These are phyloP conservation scores for Plagiodera versicolora DNA, from an alignment of 2,888 invertebrate species.

Conservation along the genomic window DNA sequence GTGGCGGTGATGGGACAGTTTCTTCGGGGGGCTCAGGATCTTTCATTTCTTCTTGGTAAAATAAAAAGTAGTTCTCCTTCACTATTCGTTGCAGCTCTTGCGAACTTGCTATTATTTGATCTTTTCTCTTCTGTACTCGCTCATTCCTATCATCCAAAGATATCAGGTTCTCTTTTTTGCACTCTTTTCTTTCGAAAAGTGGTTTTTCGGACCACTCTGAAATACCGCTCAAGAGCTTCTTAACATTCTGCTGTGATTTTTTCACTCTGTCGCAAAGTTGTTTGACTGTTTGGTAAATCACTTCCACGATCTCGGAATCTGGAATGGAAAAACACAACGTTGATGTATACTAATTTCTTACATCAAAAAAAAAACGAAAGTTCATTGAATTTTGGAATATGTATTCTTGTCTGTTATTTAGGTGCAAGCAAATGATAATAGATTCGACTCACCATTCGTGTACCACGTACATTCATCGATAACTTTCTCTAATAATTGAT, in stretches of 20 bases:
- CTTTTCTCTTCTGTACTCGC: constrained; percentile 59
- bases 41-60: constrained; percentile 54
- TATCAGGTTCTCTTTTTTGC: constrained; percentile 60
- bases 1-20: background rate
- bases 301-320: constrained; percentile 33
- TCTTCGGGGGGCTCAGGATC: background rate
- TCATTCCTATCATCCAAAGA: constrained; percentile 61
- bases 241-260: constrained; percentile 68
- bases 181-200: constrained; percentile 73
- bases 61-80: constrained; percentile 67
- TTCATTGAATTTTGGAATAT: no score
- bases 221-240: constrained; percentile 60
- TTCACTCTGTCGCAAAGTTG: constrained; percentile 71
- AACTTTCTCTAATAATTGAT: constrained; percentile 68
- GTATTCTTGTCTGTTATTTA: no score
- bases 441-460: constrained; percentile 68
- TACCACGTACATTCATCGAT: constrained; percentile 78
- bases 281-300: constrained; percentile 67
- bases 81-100: constrained; percentile 62
- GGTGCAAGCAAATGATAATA: no score
- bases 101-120: constrained; percentile 57
- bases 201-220: constrained; percentile 74
- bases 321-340: no score
- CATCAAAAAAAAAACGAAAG: no score
- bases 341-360: no score